Base-by-base conservation (phyloP, 2,888 invertebrate genomes). In the Drosophila prostipennis region DNA sequence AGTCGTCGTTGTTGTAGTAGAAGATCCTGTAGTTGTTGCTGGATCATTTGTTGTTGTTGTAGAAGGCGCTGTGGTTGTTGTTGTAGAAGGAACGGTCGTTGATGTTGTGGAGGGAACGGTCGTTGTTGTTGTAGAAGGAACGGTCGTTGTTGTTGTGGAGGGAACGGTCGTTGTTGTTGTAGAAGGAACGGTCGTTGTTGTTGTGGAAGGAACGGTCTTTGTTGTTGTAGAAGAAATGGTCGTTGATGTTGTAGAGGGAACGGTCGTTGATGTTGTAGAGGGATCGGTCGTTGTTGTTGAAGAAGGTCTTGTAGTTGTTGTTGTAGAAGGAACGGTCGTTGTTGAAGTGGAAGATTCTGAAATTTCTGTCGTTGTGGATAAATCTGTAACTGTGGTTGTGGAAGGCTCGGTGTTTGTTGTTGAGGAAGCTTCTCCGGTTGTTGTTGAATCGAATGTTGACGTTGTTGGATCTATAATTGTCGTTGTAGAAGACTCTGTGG, bases 1-100 rank as follows among this genome's bases (percentile, higher is more conserved):
- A 16, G 39, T 40, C 14, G 46, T 46, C 4, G 7, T 40, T 23
- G 49, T 13, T 16, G 56, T 37, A 39, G 46, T 46, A 1, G 56
- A 11, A 11, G 16, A 1, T 6, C 34, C 14, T 26, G 45, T 14
- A 10, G 34, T 55, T 29, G 57, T 39, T 16, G 57, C 11, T 10
- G 40, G 8, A 10, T 29, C 39, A 0, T 8, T 29, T 8, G 29
- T 48, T 32, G 32, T 23, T 2, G 23, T 51, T 36, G 51, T 51
- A 1, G 48, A 16, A 7, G 19, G 4, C 2, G 8, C 13, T 4
- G 5, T 29, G 1, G 43, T 13, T 23, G 43, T 13, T 23, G 13
- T 13, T 23, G 43, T 36, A 0, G 36, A 13, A 19, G 49, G 11
- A 8, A 8, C 23, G 0, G 32, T 43, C 1, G 51, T 37, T 2